phyloP scores from a whole-genome alignment of 2,113 vertebrate genomes.

The Butastur rufipennis region DNA sequence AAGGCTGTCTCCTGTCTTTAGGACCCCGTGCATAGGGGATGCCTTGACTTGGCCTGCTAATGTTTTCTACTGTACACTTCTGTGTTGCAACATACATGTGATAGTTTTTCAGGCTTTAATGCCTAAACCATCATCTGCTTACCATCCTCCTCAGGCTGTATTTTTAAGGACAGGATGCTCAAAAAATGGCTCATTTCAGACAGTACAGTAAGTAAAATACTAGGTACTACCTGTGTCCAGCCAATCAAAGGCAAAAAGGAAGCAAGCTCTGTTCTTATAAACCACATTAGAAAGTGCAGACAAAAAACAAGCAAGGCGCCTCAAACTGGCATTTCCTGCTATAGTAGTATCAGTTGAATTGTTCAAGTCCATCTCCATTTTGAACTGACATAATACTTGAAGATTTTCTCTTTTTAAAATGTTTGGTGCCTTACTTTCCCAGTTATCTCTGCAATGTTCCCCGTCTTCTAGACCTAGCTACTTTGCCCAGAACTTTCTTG shows the following conservation, averaged over 20 bases:
- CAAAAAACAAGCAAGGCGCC: not conserved
- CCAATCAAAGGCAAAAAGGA: not conserved
- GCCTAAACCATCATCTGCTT: not conserved
- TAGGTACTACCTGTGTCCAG: not conserved
- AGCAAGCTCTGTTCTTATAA: not conserved
- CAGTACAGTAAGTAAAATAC: not conserved
- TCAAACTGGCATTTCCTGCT: not conserved
- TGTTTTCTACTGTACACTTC: not conserved
- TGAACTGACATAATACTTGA: not conserved
- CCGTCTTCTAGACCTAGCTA: not conserved
- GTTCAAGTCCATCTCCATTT: not conserved
- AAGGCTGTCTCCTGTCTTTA: not conserved
- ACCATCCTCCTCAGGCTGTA: not conserved
- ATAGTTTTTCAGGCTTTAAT: not conserved
- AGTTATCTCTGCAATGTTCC: not conserved
- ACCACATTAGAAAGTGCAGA: not conserved
- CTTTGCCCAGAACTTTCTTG: not conserved
- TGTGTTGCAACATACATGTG: fast-evolving
- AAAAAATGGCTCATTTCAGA: not conserved
- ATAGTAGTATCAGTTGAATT: not conserved
- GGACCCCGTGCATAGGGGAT: not conserved
- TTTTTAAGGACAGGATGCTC: fast-evolving
- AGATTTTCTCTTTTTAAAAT: not conserved
- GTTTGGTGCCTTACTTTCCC: not conserved
- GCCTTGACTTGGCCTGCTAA: not conserved